phyloP scores from a whole-genome alignment of 2,888 invertebrate genomes.

The Himalopsyche anomala region DNA sequence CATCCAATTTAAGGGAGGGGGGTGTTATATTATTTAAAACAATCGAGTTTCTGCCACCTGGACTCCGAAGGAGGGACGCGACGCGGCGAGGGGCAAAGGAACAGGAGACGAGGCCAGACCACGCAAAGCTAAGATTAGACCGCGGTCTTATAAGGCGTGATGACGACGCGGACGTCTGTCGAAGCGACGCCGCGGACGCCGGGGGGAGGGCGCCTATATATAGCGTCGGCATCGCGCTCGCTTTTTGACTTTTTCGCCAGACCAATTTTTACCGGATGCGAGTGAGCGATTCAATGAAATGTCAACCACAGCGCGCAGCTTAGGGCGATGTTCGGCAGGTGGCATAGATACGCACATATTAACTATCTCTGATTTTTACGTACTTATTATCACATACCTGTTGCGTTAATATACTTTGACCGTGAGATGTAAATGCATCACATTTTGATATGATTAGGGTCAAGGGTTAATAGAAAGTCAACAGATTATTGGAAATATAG shows the following conservation, averaged over 20 bases:
- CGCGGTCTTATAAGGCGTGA: constrained; percentile 74
- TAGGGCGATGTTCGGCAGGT: not conserved
- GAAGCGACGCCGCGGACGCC: constrained; percentile 27
- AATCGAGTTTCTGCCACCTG: constrained; percentile 46
- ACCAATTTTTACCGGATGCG: constrained; percentile 53
- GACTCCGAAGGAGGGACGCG: constrained; percentile 39
- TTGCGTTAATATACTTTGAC: not conserved
- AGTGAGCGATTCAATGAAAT: constrained; percentile 39
- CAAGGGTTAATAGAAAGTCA: too few relatives aligned
- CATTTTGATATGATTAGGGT: too few relatives aligned
- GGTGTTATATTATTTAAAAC: not conserved
- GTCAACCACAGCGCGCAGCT: constrained; percentile 47
- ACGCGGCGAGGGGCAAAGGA: constrained; percentile 41
- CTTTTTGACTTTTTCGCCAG: constrained; percentile 49
- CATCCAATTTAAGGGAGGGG: not conserved
- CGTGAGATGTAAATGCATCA: not conserved
- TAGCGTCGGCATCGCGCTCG: constrained; percentile 34
- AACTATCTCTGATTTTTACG: too few relatives aligned
- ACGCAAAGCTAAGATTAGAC: constrained; percentile 73
- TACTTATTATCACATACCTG: too few relatives aligned
- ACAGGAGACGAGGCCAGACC: constrained; percentile 53
- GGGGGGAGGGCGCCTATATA: constrained; percentile 44
- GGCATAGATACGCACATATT: too few relatives aligned
- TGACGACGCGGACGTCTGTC: constrained; percentile 27
- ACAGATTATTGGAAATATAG: too few relatives aligned